Percentiles rank a stretch among this genome's conserved stretches.
phyloP scores from a whole-genome alignment of 1,140 invertebrate species.

The Drosophila sp. region DNA sequence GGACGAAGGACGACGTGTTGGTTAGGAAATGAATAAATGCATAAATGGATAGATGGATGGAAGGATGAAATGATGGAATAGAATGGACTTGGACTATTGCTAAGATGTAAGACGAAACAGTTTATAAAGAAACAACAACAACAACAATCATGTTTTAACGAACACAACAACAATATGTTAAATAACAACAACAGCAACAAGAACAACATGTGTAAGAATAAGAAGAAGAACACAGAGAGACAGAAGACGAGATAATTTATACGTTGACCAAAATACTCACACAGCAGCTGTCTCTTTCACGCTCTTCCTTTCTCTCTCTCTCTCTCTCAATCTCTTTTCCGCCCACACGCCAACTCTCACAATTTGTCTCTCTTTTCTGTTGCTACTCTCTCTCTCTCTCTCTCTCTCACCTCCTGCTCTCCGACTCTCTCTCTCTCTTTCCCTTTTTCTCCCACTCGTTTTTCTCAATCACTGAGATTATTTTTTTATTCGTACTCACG shows the following conservation, averaged over 20 bases:
- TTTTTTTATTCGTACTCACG: slow-evolving; percentile 18
- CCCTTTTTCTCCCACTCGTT: slow-evolving; percentile 8
- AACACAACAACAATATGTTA: slow-evolving; percentile 16
- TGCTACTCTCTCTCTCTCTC: slow-evolving; percentile 19
- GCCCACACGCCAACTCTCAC: slow-evolving; percentile 1
- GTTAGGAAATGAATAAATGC: slow-evolving; percentile 13
- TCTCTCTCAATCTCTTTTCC: too few relatives aligned
- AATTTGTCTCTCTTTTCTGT: not conserved
- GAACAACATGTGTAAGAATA: slow-evolving; percentile 24
- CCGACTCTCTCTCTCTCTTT: not conserved
- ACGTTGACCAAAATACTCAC: slow-evolving; percentile 70
- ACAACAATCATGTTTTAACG: slow-evolving; percentile 24
- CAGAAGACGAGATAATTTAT: slow-evolving; percentile 41
- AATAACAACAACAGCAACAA: slow-evolving; percentile 10
- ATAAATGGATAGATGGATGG: slow-evolving; percentile 2
- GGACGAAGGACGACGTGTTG: not conserved
- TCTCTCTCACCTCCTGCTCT: too few relatives aligned
- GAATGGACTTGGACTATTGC: slow-evolving; percentile 5
- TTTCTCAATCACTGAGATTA: not conserved
- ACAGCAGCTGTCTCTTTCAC: slow-evolving; percentile 46
- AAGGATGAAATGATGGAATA: slow-evolving; percentile 8
- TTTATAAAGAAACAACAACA: slow-evolving; percentile 14
- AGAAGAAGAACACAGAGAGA: slow-evolving; percentile 46
- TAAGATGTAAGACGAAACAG: slow-evolving; percentile 1
- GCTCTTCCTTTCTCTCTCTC: slow-evolving; percentile 9